Evolutionary conservation across 35 echinoderm and acorn worm species (phyloP).

Genomic region (Ptychodera flava): DNA sequence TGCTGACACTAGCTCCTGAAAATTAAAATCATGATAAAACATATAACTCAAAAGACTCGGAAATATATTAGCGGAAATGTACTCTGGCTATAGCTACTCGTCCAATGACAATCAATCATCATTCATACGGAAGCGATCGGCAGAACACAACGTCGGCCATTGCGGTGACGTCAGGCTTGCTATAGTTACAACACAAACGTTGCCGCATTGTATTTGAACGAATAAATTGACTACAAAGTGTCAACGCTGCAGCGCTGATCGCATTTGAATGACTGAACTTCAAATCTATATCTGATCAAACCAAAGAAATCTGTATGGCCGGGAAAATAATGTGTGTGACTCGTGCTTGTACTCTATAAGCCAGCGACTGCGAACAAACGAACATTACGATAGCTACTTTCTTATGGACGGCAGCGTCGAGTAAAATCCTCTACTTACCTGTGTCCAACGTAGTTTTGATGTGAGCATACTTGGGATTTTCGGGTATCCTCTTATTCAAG

Average conservation of each 20-base stretch:
- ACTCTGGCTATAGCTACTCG: too few species aligned
- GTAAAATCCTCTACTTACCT: conserved; percentile 8
- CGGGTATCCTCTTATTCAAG: conserved; percentile 15
- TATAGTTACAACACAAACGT: neutral
- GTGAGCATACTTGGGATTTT: conserved; percentile 8
- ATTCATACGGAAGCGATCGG: too few species aligned
- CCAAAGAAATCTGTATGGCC: neutral
- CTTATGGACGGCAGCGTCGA: too few species aligned
- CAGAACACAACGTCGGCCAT: neutral
- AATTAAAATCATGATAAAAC: conserved; percentile 18
- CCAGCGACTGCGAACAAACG: too few species aligned
- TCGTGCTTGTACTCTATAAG: too few species aligned
- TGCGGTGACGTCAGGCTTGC: neutral
- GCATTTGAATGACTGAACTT: too few species aligned
- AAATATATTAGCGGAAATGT: too few species aligned
- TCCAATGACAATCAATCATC: too few species aligned
- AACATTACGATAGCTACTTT: too few species aligned
- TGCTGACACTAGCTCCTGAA: conserved; percentile 81
- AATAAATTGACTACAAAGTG: neutral
- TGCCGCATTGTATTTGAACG: neutral
- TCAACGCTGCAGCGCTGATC: too few species aligned
- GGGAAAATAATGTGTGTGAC: neutral
- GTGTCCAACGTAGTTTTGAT: conserved; percentile 5
- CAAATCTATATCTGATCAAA: too few species aligned
- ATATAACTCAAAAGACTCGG: too few species aligned